Evolutionary conservation across 1,140 invertebrate species (phyloP).

Genomic region (Macrostomum lignano): DNA sequence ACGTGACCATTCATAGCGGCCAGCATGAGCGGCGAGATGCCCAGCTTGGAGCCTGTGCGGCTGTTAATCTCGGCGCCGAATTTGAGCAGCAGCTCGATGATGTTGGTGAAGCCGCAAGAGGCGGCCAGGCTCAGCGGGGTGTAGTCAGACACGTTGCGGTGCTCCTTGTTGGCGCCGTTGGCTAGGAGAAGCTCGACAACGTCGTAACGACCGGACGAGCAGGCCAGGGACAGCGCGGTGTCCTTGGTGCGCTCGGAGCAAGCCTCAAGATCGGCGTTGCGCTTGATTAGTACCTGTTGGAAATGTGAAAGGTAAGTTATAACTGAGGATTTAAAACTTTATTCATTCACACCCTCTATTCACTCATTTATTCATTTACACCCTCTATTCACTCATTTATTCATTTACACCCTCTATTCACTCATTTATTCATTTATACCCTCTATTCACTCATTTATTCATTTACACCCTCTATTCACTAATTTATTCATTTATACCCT

Average conservation of each 20-base stretch:
- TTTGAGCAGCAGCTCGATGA: constrained; percentile 69
- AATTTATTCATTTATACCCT: too few species aligned
- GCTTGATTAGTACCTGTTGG: too few species aligned
- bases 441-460: too few species aligned
- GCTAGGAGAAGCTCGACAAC: constrained; percentile 67
- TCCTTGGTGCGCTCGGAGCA: constrained; percentile 95
- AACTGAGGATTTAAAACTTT: too few species aligned
- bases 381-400: too few species aligned
- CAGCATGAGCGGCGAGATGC: constrained; percentile 91
- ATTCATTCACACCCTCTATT: too few species aligned
- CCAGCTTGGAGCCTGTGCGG: constrained; percentile 53
- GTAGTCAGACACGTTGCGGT: constrained; percentile 93
- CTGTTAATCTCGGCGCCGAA: constrained; percentile 94
- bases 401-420: too few species aligned
- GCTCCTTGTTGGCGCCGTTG: constrained; percentile 76
- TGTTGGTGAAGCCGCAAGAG: constrained; percentile 89
- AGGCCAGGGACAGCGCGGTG: constrained; percentile 79
- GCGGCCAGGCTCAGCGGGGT: constrained; percentile 86
- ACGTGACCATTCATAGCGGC: constrained; percentile 99
- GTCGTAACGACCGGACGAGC: constrained; percentile 80
- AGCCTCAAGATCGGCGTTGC: constrained; percentile 86
- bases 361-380: too few species aligned
- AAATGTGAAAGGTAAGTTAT: too few species aligned
- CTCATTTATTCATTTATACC: too few species aligned
- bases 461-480: too few species aligned